Conservation (phyloP, 2,888 invertebrate genomes). For the Leucophenga montana region DNA sequence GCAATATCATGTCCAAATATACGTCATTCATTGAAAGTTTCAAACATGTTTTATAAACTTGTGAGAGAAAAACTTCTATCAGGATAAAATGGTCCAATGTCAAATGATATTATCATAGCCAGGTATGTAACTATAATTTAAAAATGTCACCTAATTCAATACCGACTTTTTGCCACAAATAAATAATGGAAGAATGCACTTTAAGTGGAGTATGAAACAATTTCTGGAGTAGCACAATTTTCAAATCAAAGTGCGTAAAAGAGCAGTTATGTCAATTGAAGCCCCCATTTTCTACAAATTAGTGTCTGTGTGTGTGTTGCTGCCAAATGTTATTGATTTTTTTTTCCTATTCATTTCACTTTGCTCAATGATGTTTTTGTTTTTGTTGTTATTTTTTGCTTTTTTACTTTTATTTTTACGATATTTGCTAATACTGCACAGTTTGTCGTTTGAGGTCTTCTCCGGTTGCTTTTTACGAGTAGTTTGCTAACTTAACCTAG, state of each 20-base stretch:
- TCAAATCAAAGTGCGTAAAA: background rate
- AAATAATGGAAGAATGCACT: no score
- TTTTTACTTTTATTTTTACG: conserved; percentile 8
- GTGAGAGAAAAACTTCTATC: no score
- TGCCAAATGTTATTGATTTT: conserved; percentile 64
- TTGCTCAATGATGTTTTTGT: conserved; percentile 52
- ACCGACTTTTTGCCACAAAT: no score
- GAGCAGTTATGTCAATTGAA: no score
- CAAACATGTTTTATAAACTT: no score
- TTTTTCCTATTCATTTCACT: conserved; percentile 32
- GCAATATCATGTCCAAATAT: no score
- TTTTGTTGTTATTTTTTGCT: conserved; percentile 18
- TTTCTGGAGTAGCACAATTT: background rate
- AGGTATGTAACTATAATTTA: no score
- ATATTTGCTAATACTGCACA: conserved; percentile 11
- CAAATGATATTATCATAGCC: no score
- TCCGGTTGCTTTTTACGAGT: conserved; percentile 2
- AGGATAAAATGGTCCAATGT: no score
- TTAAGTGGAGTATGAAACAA: no score
- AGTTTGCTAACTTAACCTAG: conserved; percentile 27
- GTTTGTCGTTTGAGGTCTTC: conserved; percentile 17
- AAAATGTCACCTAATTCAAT: no score
- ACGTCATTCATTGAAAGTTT: no score
- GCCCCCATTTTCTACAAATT: background rate
- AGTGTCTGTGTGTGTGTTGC: conserved; percentile 26